Evolutionary conservation across 2,113 vertebrate genomes (phyloP).

Genomic region (Thinocorus orbignyianus): DNA sequence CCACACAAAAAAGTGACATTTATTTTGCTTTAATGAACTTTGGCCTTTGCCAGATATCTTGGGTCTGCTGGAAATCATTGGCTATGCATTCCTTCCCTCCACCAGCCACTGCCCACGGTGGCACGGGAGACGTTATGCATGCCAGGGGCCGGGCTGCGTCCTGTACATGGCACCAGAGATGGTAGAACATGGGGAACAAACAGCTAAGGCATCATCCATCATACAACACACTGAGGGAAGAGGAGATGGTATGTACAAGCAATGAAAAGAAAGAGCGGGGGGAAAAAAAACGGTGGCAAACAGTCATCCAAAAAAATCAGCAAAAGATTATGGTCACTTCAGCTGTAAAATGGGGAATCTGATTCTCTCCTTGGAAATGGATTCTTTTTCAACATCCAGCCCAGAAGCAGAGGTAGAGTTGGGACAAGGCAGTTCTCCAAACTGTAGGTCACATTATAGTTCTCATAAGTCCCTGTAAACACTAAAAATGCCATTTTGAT

Average conservation of each 20-base stretch:
- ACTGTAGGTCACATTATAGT: neutral
- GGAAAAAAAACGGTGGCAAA: neutral
- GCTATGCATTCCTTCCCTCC: neutral
- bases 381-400: slow-evolving; percentile 6
- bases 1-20: slow-evolving; percentile 48
- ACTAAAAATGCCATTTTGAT: slow-evolving; percentile 18
- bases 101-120: neutral
- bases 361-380: slow-evolving; percentile 1
- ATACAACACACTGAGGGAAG: neutral
- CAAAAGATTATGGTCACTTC: neutral
- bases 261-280: neutral
- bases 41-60: slow-evolving; percentile 36
- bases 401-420: slow-evolving; percentile 56
- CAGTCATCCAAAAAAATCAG: neutral
- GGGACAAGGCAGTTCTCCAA: slow-evolving; percentile 43
- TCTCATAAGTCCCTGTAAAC: neutral
- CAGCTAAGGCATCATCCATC: slow-evolving; percentile 6
- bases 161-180: neutral
- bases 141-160: neutral
- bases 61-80: neutral
- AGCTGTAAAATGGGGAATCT: neutral
- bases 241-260: neutral
- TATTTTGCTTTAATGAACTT: slow-evolving; percentile 69
- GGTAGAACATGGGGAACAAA: neutral
- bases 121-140: neutral